These are phyloP conservation scores for Colletes latitarsis DNA, from an alignment of 1,140 invertebrate species.

Conservation along the genomic window DNA sequence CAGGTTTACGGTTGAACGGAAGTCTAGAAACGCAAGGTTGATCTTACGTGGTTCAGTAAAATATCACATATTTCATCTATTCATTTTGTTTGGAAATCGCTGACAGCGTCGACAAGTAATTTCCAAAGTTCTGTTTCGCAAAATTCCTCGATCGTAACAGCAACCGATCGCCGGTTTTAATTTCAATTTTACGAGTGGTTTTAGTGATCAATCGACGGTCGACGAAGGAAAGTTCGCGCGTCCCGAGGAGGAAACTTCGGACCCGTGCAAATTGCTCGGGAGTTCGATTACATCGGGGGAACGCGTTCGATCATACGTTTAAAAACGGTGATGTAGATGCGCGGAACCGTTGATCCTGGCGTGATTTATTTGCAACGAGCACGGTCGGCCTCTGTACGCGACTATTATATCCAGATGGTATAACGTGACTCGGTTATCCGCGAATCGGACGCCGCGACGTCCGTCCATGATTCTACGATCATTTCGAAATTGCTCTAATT, in stretches of 20 bases:
- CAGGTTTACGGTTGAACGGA: no score
- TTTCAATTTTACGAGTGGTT: neutral
- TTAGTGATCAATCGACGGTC: neutral
- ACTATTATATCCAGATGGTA: slow-evolving; percentile 63
- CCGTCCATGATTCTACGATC: slow-evolving; percentile 49
- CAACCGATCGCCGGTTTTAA: neutral
- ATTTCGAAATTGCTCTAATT: slow-evolving; percentile 57
- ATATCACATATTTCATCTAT: no score
- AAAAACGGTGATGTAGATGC: slow-evolving; percentile 70
- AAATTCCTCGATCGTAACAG: no score
- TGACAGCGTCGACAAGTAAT: no score
- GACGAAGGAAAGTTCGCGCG: neutral
- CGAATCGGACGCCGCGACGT: slow-evolving; percentile 51
- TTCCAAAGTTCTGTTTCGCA: no score
- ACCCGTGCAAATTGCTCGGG: slow-evolving; percentile 34
- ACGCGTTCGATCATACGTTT: slow-evolving; percentile 62
- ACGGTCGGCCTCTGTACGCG: slow-evolving; percentile 32
- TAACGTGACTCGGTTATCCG: slow-evolving; percentile 61
- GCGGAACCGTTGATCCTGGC: slow-evolving; percentile 67
- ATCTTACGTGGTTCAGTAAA: no score
- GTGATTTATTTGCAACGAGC: slow-evolving; percentile 67
- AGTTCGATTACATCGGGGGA: slow-evolving; percentile 44
- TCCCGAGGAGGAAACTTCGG: slow-evolving; percentile 1
- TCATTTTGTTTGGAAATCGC: no score
- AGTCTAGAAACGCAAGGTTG: no score